These are phyloP conservation scores for Brachionus plicatilis DNA, from an alignment of 1,140 invertebrate genomes.

Conservation along the genomic window DNA sequence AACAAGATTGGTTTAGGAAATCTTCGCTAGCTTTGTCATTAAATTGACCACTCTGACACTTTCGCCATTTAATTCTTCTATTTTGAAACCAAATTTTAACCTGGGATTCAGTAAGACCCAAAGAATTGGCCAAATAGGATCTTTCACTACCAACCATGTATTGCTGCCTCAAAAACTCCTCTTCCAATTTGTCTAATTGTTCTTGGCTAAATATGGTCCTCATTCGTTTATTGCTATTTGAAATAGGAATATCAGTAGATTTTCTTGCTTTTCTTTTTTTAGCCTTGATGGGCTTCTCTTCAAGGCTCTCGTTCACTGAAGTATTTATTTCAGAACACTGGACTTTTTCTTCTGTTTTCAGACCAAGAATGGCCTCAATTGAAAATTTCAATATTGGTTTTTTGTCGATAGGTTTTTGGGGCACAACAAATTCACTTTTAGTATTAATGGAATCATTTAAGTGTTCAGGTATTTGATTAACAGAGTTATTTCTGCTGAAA, in stretches of 20 bases:
- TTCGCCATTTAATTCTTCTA: conserved; percentile 56
- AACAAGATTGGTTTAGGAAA: not conserved
- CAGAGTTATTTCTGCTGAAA: not conserved
- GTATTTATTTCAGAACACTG: not conserved
- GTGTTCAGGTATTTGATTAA: not conserved
- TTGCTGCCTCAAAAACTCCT: conserved; percentile 84
- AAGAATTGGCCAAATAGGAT: conserved; percentile 75
- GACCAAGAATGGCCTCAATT: not conserved
- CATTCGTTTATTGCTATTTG: conserved; percentile 65
- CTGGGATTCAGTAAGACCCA: conserved; percentile 84
- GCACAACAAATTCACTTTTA: not conserved
- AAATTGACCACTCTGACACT: not conserved
- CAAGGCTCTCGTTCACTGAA: not conserved
- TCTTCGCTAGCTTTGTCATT: not conserved
- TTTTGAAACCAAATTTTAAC: conserved; percentile 63
- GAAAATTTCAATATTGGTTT: conserved; percentile 9
- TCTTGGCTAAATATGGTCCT: conserved; percentile 89
- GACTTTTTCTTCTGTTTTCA: not conserved
- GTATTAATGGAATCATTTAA: not conserved
- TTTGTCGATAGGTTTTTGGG: not conserved
- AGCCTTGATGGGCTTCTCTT: not conserved
- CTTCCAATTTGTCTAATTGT: conserved; percentile 80
- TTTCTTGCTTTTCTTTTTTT: not conserved
- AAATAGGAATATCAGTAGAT: not conserved
- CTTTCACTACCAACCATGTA: conserved; percentile 91